Base-by-base conservation (phyloP, 2,888 invertebrate genomes). In the Diaprepes abbreviatus region DNA sequence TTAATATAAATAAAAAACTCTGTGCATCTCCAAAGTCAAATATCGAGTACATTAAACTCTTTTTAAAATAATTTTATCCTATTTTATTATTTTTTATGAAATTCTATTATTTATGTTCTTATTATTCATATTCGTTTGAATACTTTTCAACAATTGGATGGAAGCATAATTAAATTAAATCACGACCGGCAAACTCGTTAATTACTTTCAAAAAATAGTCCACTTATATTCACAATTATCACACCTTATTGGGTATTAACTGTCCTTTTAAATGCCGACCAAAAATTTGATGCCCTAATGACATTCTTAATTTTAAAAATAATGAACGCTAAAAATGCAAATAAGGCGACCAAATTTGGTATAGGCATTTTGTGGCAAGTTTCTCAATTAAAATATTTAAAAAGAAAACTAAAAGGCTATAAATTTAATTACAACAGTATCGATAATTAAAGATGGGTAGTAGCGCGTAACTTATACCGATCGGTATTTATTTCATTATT, bases 231-330 rank as follows among this genome's bases (percentile, higher is more conserved):
- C 1, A 58, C 38, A 58, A 58, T 58, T 58, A 40, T 58, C 24
- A 58, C 38, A 12, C 38, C 58, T 58, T 19, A 21, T 58, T 24
- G 21, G 14, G 19, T 40, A 16, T 21, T 40, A 38, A 38, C n/a
- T 58, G 19, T 40, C 40, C 31, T 14, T 59, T 43, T 43, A 59
- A 16, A 17, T 14, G 38, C 59, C 43, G 45, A 45, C 28, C n/a
- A 59, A 45, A 59, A 45, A 59, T 59, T 43, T 10, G 12, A 14
- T n/a, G 24, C 6, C 7, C 16, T 45, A 59, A 45, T 31, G 45
- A 59, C 59, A 43, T 45, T 43, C 59, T 45, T 45, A 40, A 31
- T 45, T 59, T 59, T 59, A 10, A 17, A 59, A 43, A 45, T 55
- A 55, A 35, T 33, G 43, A 59, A 45, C 43, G 6, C 10, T 40